phyloP scores from a whole-genome alignment of 2,888 invertebrate genomes.

The Sphecodes monilicornis region DNA sequence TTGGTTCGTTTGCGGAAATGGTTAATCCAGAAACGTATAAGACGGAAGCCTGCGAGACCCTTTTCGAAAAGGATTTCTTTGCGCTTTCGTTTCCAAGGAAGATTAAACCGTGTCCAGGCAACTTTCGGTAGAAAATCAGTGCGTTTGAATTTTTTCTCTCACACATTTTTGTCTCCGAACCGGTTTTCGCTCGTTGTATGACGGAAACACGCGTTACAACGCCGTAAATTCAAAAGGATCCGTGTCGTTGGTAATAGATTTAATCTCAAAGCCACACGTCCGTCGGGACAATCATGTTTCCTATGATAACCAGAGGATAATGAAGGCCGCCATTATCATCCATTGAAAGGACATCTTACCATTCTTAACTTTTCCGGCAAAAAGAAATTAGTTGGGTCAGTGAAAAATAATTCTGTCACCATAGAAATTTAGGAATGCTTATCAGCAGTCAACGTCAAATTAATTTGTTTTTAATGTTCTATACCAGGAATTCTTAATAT shows the following conservation, averaged over 20 bases:
- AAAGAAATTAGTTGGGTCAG: background rate
- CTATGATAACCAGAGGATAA: conserved; percentile 29
- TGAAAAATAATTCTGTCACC: background rate
- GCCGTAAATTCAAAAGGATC: conserved; percentile 16
- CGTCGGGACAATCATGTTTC: conserved; percentile 5
- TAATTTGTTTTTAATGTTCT: too few relatives aligned
- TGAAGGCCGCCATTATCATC: conserved; percentile 29
- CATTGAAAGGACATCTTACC: conserved; percentile 6
- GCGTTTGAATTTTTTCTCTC: background rate
- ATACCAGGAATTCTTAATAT: too few relatives aligned
- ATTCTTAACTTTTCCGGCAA: background rate
- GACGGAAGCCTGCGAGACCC: conserved; percentile 4
- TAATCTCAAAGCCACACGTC: conserved; percentile 10
- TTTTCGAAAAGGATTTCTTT: conserved; percentile 8
- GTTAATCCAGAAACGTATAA: background rate
- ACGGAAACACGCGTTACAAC: background rate
- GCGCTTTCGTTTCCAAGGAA: background rate
- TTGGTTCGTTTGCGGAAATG: background rate
- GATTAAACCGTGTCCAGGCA: background rate
- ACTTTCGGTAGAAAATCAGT: conserved; percentile 16
- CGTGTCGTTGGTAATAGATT: background rate
- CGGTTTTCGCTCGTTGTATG: background rate
- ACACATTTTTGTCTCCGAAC: background rate
- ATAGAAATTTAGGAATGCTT: background rate
- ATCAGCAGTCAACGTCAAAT: background rate